phyloP scores from a whole-genome alignment of 2,797 vertebrate species.

The Clarias platycephalus region DNA sequence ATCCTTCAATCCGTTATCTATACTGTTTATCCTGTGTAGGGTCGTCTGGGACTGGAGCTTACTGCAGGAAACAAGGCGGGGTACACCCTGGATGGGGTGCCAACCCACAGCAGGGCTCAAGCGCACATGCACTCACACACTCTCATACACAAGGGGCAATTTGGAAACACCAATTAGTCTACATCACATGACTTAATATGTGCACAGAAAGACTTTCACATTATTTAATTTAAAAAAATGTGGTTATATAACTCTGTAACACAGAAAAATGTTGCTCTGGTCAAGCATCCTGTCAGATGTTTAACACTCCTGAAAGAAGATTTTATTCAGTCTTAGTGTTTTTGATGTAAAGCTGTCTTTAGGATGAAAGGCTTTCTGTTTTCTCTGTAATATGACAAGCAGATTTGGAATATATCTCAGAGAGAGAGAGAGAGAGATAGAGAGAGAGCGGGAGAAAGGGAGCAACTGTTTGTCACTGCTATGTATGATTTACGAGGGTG shows the following conservation, averaged over 20 bases:
- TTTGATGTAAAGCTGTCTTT: conserved; percentile 1
- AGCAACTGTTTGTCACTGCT: neutral
- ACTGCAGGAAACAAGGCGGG: too few relatives aligned
- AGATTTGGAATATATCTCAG: neutral
- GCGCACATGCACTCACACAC: too few relatives aligned
- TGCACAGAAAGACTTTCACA: neutral
- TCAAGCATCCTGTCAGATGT: neutral
- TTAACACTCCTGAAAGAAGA: neutral
- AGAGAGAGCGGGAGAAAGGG: neutral
- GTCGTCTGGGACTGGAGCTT: too few relatives aligned
- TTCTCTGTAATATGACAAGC: neutral
- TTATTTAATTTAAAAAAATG: neutral
- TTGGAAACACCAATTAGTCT: too few relatives aligned
- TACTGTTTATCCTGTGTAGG: too few relatives aligned
- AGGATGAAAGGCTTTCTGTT: neutral
- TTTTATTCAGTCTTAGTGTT: neutral
- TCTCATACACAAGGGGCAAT: too few relatives aligned
- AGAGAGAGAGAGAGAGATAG: neutral
- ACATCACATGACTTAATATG: too few relatives aligned
- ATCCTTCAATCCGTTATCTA: too few relatives aligned
- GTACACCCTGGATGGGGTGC: too few relatives aligned
- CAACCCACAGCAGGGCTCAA: too few relatives aligned
- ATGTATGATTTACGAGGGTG: too few relatives aligned
- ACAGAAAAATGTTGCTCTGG: neutral
- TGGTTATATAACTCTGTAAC: neutral